These are phyloP conservation scores for Petrocephalus microphthalmus DNA, from an alignment of 2,113 vertebrate species.

Conservation along the genomic window DNA sequence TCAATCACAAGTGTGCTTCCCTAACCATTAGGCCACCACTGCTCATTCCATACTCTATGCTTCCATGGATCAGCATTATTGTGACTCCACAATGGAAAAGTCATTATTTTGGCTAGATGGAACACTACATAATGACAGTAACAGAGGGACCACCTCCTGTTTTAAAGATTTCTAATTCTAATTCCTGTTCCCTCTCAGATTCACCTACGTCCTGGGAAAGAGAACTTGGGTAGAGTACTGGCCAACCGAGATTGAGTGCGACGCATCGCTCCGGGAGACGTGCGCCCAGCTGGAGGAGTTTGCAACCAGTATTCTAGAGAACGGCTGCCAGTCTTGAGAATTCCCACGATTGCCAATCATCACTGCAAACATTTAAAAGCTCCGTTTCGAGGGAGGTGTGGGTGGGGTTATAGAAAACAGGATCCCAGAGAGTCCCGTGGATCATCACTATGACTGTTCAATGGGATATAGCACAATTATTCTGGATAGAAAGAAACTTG, in stretches of 20 bases:
- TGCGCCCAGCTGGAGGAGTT: conserved; percentile 39
- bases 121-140: neutral
- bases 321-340: conserved; percentile 41
- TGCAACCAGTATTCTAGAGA: conserved; percentile 29
- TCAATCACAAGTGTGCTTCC: too few species aligned
- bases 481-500: neutral
- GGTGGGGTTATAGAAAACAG: neutral
- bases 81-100: neutral
- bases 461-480: neutral
- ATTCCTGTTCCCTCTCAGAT: conserved; percentile 34
- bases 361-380: neutral
- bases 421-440: neutral
- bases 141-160: neutral
- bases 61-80: neutral
- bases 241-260: conserved; percentile 50
- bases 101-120: neutral
- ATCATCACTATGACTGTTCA: neutral
- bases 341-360: neutral
- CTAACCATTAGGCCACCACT: too few species aligned
- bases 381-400: neutral
- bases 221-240: conserved; percentile 61
- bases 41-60: neutral
- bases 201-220: conserved; percentile 54
- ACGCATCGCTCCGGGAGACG: conserved; percentile 28
- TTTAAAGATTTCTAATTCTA: neutral